These are phyloP conservation scores for Plectus sambesii DNA, from an alignment of 1,140 invertebrate genomes.

Conservation along the genomic window DNA sequence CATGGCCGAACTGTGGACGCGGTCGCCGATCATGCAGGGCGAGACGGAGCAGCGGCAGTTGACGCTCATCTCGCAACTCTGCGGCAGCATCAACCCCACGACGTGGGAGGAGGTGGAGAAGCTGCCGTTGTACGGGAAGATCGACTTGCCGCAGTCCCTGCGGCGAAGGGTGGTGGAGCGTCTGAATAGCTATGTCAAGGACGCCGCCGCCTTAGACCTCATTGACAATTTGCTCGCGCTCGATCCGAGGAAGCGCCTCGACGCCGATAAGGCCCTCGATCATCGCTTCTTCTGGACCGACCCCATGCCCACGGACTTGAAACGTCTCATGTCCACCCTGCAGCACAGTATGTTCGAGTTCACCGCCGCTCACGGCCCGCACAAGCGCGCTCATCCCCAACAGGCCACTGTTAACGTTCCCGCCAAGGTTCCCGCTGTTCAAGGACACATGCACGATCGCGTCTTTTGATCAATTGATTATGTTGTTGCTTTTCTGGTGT, in stretches of 20 bases:
- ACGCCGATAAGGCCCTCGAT: conserved; percentile 82
- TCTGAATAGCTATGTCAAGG: conserved; percentile 79
- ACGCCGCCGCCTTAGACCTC: conserved; percentile 78
- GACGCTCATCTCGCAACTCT: conserved; percentile 83
- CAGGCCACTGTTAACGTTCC: too few species aligned
- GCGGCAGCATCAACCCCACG: conserved; percentile 84
- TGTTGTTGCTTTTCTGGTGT: too few species aligned
- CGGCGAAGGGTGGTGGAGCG: conserved; percentile 71
- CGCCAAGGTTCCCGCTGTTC: too few species aligned
- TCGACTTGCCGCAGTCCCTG: conserved; percentile 78
- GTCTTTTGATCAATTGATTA: too few species aligned
- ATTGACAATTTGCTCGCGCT: conserved; percentile 80
- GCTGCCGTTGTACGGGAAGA: conserved; percentile 76
- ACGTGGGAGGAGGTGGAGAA: conserved; percentile 83
- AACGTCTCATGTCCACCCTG: conserved; percentile 30
- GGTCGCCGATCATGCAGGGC: conserved; percentile 66
- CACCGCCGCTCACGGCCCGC: conserved; percentile 38
- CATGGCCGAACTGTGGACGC: conserved; percentile 99
- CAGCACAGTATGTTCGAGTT: conserved; percentile 39
- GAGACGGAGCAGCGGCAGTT: conserved; percentile 90
- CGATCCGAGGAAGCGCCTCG: conserved; percentile 76
- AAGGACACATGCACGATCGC: too few species aligned
- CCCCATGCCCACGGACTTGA: conserved; percentile 63
- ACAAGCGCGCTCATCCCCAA: conserved; percentile 27
- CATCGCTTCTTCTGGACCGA: conserved; percentile 98